Conservation (phyloP, 2,113 vertebrate genomes). For the Ameiurus melas region DNA sequence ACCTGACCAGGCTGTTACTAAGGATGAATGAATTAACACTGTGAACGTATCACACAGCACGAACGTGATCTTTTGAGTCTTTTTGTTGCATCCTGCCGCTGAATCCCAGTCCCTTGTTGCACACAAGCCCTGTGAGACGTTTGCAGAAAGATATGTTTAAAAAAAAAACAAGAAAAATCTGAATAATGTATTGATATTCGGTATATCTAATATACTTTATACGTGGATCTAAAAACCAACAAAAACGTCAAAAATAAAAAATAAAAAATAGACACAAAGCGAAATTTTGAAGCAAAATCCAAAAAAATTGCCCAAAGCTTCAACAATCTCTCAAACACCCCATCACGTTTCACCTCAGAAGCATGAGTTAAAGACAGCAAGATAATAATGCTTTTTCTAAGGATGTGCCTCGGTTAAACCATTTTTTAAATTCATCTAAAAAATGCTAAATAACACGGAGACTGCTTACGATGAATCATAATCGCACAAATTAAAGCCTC, state of each 20-base stretch:
- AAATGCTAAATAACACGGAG: slow-evolving; percentile 37
- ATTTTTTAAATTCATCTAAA: background rate
- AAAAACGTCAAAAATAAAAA: background rate
- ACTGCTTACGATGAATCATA: slow-evolving; percentile 42
- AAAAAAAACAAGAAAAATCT: background rate
- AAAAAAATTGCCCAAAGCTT: background rate
- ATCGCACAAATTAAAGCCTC: slow-evolving; percentile 42
- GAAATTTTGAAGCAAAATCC: background rate
- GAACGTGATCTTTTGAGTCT: background rate
- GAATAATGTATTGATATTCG: background rate
- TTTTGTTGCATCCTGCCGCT: background rate
- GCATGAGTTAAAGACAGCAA: background rate
- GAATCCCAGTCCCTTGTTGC: background rate
- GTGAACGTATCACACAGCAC: background rate
- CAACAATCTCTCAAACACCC: background rate
- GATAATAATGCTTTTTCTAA: background rate
- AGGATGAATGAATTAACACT: background rate
- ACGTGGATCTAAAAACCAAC: background rate
- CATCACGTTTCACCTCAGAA: background rate
- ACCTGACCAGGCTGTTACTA: background rate
- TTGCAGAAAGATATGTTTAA: background rate
- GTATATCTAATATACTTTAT: background rate
- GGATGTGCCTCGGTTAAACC: background rate
- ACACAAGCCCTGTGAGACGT: background rate
- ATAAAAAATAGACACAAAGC: background rate